These are phyloP conservation scores for Drosophila mercatorum DNA, from an alignment of 2,888 invertebrate genomes.

Conservation along the genomic window DNA sequence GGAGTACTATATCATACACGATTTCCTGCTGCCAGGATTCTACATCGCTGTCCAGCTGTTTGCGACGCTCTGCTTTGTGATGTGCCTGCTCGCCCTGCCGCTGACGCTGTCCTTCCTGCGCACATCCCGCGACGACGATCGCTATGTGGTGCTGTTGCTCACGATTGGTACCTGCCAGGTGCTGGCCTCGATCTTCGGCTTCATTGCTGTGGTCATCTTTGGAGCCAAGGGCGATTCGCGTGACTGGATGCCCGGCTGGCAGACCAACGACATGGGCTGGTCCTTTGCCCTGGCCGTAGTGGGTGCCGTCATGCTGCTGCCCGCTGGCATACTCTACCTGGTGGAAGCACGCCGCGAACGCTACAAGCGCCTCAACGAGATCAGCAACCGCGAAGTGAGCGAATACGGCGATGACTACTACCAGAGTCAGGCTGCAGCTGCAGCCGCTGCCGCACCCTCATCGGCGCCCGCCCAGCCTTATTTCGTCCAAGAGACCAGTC, in stretches of 20 bases:
- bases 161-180: constrained; percentile 90
- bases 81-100: constrained; percentile 90
- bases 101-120: constrained; percentile 90
- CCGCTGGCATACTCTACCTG: constrained; percentile 92
- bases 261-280: constrained; percentile 97
- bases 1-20: constrained; percentile 97
- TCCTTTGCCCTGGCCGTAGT: constrained; percentile 94
- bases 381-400: constrained; percentile 88
- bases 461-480: constrained; percentile 47
- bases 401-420: constrained; percentile 86
- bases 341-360: constrained; percentile 92
- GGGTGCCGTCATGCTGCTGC: constrained; percentile 90
- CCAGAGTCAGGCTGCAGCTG: constrained; percentile 61
- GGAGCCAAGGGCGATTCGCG: constrained; percentile 95
- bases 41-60: constrained; percentile 97
- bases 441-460: constrained; percentile 45
- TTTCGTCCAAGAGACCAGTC: constrained; percentile 75
- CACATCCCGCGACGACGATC: constrained; percentile 91
- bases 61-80: constrained; percentile 94
- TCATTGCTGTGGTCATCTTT: constrained; percentile 94
- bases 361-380: constrained; percentile 90
- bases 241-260: constrained; percentile 98
- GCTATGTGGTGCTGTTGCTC: constrained; percentile 90
- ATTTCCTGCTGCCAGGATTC: constrained; percentile 94
- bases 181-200: constrained; percentile 91